Evolutionary conservation across 2,797 vertebrate species (phyloP).

Genomic region (Microctenopoma lineatum): DNA sequence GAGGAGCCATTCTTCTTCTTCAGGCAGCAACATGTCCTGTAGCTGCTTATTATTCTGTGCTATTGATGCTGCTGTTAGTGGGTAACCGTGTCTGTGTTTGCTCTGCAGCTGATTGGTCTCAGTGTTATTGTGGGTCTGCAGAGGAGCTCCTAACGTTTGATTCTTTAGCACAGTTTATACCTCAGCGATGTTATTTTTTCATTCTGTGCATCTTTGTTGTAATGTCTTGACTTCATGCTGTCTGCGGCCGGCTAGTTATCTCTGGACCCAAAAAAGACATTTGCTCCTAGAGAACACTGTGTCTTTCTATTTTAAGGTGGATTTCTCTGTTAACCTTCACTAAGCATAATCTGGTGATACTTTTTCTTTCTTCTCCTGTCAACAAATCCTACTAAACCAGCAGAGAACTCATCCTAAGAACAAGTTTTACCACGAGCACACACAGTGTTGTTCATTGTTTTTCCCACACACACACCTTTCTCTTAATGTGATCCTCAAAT

Average conservation of each 20-base stretch:
- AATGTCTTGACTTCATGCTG: constrained; percentile 10
- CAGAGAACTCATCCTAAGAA: not conserved
- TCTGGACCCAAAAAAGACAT: not conserved
- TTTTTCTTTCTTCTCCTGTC: not conserved
- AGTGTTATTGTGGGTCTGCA: constrained; percentile 26
- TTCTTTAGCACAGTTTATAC: constrained; percentile 17
- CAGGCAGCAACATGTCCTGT: constrained; percentile 32
- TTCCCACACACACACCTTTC: not conserved
- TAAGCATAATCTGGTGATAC: not conserved
- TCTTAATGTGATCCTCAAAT: constrained; percentile 3
- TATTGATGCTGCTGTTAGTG: constrained; percentile 29
- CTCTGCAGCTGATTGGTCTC: constrained; percentile 30
- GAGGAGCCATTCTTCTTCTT: constrained; percentile 15
- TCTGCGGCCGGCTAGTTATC: constrained; percentile 9
- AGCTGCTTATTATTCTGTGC: constrained; percentile 40
- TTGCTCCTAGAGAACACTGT: no score
- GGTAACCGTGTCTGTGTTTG: constrained; percentile 42
- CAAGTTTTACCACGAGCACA: not conserved
- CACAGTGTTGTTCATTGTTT: not conserved
- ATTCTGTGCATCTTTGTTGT: constrained; percentile 17
- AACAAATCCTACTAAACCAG: not conserved
- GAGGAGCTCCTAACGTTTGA: constrained; percentile 38
- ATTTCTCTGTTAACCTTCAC: not conserved
- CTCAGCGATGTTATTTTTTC: constrained; percentile 15
- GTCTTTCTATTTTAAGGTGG: not conserved